phyloP scores from a whole-genome alignment of 2,797 vertebrate species.

The Ctenosaura bakeri region DNA sequence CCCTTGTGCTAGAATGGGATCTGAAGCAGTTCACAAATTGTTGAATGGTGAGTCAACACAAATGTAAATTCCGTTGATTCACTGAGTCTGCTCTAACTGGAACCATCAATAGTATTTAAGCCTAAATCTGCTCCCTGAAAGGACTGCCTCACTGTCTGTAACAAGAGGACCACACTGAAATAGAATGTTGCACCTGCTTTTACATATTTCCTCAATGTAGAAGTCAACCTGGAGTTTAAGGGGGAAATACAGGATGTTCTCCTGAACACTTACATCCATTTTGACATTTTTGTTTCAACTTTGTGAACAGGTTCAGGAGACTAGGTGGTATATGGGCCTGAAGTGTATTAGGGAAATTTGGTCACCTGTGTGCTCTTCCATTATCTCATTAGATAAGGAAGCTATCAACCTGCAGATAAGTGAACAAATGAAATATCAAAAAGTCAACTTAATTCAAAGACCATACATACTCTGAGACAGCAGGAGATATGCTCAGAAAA shows the following conservation, averaged over 20 bases:
- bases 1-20: no score
- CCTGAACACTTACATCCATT: neutral
- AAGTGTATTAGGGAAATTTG: neutral
- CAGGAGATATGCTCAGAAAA: constrained; percentile 16
- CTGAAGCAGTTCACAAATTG: no score
- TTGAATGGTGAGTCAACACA: no score
- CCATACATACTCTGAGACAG: neutral
- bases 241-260: neutral
- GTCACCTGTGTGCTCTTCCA: neutral
- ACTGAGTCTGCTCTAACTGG: no score
- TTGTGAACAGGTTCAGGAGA: neutral
- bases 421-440: neutral
- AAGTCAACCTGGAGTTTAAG: neutral
- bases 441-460: neutral
- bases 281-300: neutral
- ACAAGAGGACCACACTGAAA: neutral
- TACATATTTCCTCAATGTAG: neutral
- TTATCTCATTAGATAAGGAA: neutral
- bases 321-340: neutral
- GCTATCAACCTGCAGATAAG: neutral
- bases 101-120: no score
- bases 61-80: no score
- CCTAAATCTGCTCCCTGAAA: neutral
- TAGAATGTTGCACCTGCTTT: neutral
- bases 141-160: neutral